Evolutionary conservation across 2,888 invertebrate species (phyloP).

Genomic region (Drosophila helvetica): DNA sequence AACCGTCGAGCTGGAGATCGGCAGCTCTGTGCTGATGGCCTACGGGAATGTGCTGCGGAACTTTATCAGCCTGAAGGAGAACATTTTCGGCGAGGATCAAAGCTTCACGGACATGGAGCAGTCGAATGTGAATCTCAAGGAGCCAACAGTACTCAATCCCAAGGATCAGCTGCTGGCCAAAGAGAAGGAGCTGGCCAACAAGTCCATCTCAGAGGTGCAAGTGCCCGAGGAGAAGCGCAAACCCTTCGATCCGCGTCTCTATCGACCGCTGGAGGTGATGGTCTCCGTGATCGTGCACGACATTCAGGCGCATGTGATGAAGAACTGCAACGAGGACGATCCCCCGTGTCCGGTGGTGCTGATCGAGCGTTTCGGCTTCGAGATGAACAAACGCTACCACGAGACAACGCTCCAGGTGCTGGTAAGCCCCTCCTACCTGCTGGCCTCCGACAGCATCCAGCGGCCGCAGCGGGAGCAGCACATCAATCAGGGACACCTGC

Average conservation of each 20-base stretch:
- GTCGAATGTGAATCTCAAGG: constrained; percentile 84
- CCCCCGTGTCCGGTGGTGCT: constrained; percentile 95
- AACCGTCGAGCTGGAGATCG: constrained; percentile 96
- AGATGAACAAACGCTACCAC: constrained; percentile 96
- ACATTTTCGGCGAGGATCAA: constrained; percentile 98
- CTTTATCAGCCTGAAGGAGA: constrained; percentile 96
- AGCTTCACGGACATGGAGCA: constrained; percentile 96
- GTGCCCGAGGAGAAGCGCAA: constrained; percentile 86
- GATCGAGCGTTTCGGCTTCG: constrained; percentile 96
- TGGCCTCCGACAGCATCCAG: constrained; percentile 90
- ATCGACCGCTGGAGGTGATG: constrained; percentile 94
- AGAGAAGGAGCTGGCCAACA: constrained; percentile 82
- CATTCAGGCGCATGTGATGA: constrained; percentile 94
- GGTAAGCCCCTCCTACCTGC: constrained; percentile 93
- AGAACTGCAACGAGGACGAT: constrained; percentile 94
- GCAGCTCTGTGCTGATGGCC: constrained; percentile 94
- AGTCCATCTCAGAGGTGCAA: constrained; percentile 83
- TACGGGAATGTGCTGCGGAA: constrained; percentile 96
- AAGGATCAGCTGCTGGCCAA: constrained; percentile 84
- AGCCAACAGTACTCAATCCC: constrained; percentile 80
- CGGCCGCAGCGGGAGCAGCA: constrained; percentile 89
- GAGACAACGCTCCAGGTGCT: constrained; percentile 96
- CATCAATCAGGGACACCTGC: constrained; percentile 92
- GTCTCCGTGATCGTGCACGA: constrained; percentile 97
- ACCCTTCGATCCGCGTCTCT: constrained; percentile 93